Conservation (phyloP, 1,140 invertebrate genomes). For the Arctopsyche grandis region DNA sequence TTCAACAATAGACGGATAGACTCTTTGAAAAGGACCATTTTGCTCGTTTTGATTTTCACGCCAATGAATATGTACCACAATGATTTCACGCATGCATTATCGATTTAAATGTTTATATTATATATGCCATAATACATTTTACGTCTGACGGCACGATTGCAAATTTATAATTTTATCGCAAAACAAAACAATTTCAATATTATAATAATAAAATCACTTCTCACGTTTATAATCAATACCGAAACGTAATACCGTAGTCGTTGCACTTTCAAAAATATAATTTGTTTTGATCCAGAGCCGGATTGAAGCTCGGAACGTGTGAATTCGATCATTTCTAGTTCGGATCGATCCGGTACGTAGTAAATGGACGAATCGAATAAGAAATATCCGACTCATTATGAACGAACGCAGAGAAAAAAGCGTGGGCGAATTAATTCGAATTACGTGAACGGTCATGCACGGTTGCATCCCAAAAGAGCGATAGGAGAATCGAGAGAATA, state of each 20-base stretch:
- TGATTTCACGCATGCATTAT: conserved; percentile 6
- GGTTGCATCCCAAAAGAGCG: background rate
- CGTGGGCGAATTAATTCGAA: conserved; percentile 38
- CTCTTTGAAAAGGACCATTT: background rate
- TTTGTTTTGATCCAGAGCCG: too few species aligned
- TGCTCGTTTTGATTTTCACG: background rate
- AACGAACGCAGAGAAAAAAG: conserved; percentile 7
- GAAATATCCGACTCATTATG: conserved; percentile 27
- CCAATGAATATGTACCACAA: conserved; percentile 13
- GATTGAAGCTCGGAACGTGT: too few species aligned
- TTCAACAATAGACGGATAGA: conserved; percentile 5
- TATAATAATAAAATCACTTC: too few species aligned
- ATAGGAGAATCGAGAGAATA: background rate
- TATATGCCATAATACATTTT: background rate
- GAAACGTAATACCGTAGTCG: too few species aligned
- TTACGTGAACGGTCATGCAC: conserved; percentile 40
- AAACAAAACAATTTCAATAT: too few species aligned
- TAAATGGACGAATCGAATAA: background rate
- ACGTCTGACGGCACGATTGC: background rate
- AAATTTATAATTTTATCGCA: too few species aligned
- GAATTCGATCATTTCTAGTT: background rate
- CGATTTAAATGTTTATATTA: background rate
- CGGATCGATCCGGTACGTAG: background rate
- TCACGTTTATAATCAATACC: too few species aligned
- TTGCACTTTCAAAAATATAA: too few species aligned